phyloP scores from a whole-genome alignment of 2,888 invertebrate genomes.

The Lapara coniferarum region DNA sequence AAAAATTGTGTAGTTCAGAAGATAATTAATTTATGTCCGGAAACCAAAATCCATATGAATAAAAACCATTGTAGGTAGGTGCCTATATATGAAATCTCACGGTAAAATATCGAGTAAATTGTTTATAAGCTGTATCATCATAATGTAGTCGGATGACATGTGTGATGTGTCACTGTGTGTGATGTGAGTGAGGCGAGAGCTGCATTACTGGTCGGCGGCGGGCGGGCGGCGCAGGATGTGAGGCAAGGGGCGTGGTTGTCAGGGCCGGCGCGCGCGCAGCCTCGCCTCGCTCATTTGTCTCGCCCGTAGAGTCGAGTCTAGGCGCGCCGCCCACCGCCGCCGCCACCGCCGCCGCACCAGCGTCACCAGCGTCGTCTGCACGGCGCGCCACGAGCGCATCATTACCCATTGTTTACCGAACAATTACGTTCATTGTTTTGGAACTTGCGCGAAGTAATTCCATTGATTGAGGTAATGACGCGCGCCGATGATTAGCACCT shows the following conservation, averaged over 20 bases:
- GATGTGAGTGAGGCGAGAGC: background rate
- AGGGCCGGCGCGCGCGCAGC: conserved; percentile 59
- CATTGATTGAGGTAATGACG: conserved; percentile 29
- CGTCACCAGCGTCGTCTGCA: no score
- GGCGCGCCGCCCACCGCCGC: background rate
- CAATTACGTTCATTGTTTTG: conserved; percentile 4
- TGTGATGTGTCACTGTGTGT: no score
- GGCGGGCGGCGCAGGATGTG: conserved; percentile 30
- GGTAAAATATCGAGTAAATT: no score
- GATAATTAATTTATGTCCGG: no score
- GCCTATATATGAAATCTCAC: no score
- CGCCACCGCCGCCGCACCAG: background rate
- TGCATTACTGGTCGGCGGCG: background rate
- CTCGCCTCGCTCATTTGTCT: conserved; percentile 39
- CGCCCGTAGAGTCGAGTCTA: conserved; percentile 1
- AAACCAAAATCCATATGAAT: no score
- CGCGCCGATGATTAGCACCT: background rate
- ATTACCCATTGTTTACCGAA: conserved; percentile 2
- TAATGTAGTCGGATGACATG: no score
- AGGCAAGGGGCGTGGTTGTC: conserved; percentile 42
- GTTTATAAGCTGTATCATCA: no score
- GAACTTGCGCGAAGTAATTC: conserved; percentile 24
- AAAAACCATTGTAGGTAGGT: no score
- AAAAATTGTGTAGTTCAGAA: no score
- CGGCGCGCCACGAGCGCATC: no score